Base-by-base conservation (phyloP, 2,888 invertebrate genomes). In the Epinotia brunnichana region DNA sequence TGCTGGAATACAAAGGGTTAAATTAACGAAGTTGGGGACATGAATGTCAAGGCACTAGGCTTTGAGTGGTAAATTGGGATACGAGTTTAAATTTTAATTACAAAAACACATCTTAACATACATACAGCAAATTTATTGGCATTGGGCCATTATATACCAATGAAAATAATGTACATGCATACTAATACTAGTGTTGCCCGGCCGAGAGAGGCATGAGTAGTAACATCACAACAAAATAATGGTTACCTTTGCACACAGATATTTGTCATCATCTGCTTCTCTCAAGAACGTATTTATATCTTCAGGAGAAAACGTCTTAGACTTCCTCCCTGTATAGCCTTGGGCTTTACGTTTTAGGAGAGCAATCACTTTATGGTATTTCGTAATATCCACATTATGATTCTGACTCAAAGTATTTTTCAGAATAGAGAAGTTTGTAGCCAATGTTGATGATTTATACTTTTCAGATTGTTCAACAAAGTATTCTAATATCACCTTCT, bases 341-440 rank as follows among this genome's bases (percentile, higher is more conserved):
- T 53, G 17, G 10, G 63, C 48, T n/a, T 39, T 39, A n/a, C 19
- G 17, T 69, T 68, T 74, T 35, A 74, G 24, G 51, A 64, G 63
- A 44, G 63, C 68, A 48, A 39, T 41, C 24, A 69, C 24, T 61
- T 60, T 71, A 4, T 24, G 35, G 63, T 71, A 74, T 21, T 57
- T 74, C 35, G 68, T 51, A 24, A 74, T 74, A 21, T 74, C 39
- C 13, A 72, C 51, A 44, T 74, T 61, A 54, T 72, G 63, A 29
- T 74, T 70, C 13, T 62, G 66, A 24, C 54, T 67, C 51, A 74
- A n/a, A 29, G 56, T 67, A 51, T 29, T 35, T 73, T 73, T 75
- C 48, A 75, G 64, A 64, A 69, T 70, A 11, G 75, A 75, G 61
- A 63, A 75, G 10, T n/a, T 67, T 51, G 70, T 75, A 61, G 63